Conservation (phyloP, 1,140 invertebrate species). For the Neodiprion virginianus region DNA sequence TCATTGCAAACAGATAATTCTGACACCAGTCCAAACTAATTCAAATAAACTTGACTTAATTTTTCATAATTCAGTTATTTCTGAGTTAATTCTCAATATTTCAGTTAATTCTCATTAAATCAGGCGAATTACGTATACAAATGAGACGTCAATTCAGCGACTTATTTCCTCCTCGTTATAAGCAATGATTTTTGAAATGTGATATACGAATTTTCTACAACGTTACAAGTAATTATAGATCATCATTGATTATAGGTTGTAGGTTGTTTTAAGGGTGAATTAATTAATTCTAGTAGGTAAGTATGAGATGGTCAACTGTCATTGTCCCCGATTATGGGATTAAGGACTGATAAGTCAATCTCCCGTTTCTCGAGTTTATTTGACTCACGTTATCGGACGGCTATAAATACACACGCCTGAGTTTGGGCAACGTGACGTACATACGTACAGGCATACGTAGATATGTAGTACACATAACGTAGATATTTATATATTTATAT, state of each 20-base stretch:
- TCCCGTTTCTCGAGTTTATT: background rate
- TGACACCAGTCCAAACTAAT: no score
- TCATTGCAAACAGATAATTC: no score
- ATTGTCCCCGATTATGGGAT: background rate
- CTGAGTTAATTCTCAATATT: no score
- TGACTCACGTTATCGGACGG: background rate
- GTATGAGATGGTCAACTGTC: background rate
- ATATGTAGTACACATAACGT: background rate
- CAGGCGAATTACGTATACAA: no score
- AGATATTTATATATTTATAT: background rate
- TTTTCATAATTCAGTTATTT: no score
- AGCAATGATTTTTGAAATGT: background rate
- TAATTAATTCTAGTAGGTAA: background rate
- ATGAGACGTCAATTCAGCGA: no score
- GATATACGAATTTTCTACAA: background rate
- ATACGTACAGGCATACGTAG: background rate
- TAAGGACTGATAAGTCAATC: background rate
- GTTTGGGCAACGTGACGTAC: background rate
- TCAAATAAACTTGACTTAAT: no score
- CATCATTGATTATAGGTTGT: no score
- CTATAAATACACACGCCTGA: background rate
- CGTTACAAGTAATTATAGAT: background rate
- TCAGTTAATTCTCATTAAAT: no score
- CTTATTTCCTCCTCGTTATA: background rate
- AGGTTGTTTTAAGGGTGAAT: no score